Evolutionary conservation across 2,113 vertebrate genomes (phyloP).

Genomic region (Pelecanoides urinatrix): DNA sequence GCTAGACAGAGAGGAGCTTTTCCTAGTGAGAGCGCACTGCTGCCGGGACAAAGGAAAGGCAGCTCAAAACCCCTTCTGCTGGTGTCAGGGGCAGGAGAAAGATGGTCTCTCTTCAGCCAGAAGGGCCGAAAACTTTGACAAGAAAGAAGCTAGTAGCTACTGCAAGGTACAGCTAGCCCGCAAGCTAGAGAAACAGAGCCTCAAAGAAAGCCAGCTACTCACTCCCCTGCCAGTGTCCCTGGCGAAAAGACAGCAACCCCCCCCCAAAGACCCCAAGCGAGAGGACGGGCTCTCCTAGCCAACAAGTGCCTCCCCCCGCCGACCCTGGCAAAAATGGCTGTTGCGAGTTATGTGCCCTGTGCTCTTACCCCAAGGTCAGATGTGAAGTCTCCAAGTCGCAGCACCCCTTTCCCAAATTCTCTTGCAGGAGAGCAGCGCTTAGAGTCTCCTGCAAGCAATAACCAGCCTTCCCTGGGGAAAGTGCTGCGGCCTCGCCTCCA

Average conservation of each 20-base stretch:
- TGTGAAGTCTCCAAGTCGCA: not conserved
- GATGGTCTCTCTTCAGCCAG: not conserved
- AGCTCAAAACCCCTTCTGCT: not conserved
- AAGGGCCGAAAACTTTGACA: not conserved
- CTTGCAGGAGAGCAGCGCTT: not conserved
- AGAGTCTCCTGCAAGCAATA: not conserved
- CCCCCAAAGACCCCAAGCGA: not conserved
- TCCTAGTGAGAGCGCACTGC: not conserved
- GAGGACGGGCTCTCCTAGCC: not conserved
- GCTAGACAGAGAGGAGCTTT: not conserved
- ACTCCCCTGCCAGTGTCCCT: not conserved
- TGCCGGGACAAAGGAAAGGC: not conserved
- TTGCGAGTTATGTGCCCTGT: not conserved
- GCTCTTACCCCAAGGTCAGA: not conserved
- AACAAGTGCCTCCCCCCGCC: not conserved
- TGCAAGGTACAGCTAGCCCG: not conserved
- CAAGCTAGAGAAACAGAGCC: not conserved
- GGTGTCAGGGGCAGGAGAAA: not conserved
- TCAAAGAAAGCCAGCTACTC: not conserved
- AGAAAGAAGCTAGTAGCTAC: not conserved
- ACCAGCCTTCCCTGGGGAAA: not conserved
- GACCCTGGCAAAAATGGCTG: not conserved
- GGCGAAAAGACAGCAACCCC: not conserved
- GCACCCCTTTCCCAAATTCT: not conserved
- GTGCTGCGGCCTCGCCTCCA: accelerated